Evolutionary conservation across 2,888 invertebrate genomes (phyloP), one percentile per base, ranked within the genome.

Genomic region (Coenonympha glycerion): DNA sequence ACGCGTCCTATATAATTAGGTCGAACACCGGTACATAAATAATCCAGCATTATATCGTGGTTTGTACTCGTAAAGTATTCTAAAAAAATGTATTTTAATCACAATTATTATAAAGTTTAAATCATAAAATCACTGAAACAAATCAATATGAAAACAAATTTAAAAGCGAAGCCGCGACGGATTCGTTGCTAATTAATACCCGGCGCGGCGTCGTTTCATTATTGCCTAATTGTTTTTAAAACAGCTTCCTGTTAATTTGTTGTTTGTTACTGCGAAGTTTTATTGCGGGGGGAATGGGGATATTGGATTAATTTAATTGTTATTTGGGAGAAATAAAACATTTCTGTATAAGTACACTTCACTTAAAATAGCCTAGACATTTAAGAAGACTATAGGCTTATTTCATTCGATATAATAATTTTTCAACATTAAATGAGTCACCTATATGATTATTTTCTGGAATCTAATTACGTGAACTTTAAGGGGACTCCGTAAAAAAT

Each of bases 171-270:
- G 55, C 57, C 60, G 56, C 60, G 55, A 57, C 59, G 61, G 59
- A 58, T 48, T 62, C 62, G 64, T 57, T 59, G 70, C 71, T 80
- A 81, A 84, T 84, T 82, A 83, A 83, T 69, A 67, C 68, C 70
- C 63, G 66, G 61, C 69, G 65, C 66, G 66, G 64, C 65, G 66
- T 57, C 59, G 65, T 76, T 76, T 78, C 73, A 75, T 77, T 78
- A 69, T 67, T 68, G 70, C 67, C 63, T 74, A 79, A 84, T 85
- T 85, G 82, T 81, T 85, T 82, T 80, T 73, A 71, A 77, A 79
- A 74, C 68, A 72, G 71, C 61, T 63, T 64, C 63, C 61, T 60
- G 60, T 63, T 67, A 64, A 73, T 73, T 73, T 67, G 61, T 62
- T 67, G 61, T 65, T 62, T 67, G 62, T 62, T 37, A 19, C 26